Conservation (phyloP, 2,113 vertebrate species). For the Sphaerodactylus townsendi region DNA sequence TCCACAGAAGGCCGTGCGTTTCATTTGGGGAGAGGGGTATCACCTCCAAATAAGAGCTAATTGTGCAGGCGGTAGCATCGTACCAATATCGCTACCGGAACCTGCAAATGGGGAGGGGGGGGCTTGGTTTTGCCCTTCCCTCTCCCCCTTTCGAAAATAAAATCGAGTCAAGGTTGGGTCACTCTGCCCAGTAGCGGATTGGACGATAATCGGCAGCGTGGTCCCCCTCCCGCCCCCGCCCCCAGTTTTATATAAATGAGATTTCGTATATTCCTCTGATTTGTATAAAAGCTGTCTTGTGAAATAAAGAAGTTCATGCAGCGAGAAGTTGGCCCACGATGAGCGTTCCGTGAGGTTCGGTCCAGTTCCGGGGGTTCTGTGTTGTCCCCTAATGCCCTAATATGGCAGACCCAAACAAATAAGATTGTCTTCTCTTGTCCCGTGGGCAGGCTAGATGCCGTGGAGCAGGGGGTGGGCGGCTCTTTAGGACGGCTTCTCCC, state of each 20-base stretch:
- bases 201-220: conserved; percentile 44
- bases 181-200: neutral
- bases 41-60: conserved; percentile 39
- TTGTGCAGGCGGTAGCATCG: conserved; percentile 13
- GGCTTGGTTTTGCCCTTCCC: conserved; percentile 38
- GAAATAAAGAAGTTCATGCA: conserved; percentile 65
- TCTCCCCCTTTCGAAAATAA: conserved; percentile 21
- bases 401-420: neutral
- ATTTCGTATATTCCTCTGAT: conserved; percentile 51
- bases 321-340: conserved; percentile 66
- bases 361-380: conserved; percentile 6
- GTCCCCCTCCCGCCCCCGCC: neutral
- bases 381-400: neutral
- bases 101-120: conserved; percentile 25
- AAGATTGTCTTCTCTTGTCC: conserved; percentile 67
- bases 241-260: conserved; percentile 36
- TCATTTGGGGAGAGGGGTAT: neutral
- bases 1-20: conserved; percentile 22
- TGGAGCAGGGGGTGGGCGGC: conserved; percentile 16
- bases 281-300: conserved; percentile 57
- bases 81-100: conserved; percentile 6
- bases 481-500: conserved; percentile 82
- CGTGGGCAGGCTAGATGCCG: conserved; percentile 27
- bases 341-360: conserved; percentile 39
- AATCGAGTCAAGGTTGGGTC: conserved; percentile 48